Evolutionary conservation across 2,888 invertebrate genomes (phyloP), one percentile per base, ranked within the genome.

Genomic region (Folsomia candida): DNA sequence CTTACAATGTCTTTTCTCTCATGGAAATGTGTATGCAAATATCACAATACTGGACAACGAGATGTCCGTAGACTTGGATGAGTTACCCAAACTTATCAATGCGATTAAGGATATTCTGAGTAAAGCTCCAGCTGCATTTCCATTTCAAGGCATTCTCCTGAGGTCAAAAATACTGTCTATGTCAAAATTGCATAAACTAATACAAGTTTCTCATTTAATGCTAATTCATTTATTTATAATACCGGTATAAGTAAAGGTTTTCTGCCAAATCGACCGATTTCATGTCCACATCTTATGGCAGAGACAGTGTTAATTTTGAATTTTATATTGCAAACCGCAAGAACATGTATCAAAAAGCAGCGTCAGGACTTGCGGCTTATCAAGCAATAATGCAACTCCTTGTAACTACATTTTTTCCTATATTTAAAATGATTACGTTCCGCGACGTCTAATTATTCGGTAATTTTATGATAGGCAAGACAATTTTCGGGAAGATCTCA

Each of bases 401-500:
- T n/a, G 51, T 51, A 29, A 51, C 6, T 24, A 54, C 6, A 54
- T 14, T 54, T 4, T 54, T n/a, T n/a, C n/a, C n/a, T n/a, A n/a
- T n/a, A n/a, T n/a, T n/a, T n/a, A n/a, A n/a, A n/a, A n/a, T n/a
- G n/a, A n/a, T n/a, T n/a, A n/a, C n/a, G n/a, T n/a, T n/a, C n/a
- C n/a, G n/a, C n/a, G n/a, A n/a, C n/a, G n/a, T n/a, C n/a, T n/a
- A n/a, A 37, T 37, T 37, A 24, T 25, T 22, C 25, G 4, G 25
- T 24, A 61, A 61, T 60, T 20, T 9, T 27, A 22, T 63, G 29
- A 6, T 25, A 68, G 62, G 28, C 24, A 0, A 20, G 57, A 6
- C 37, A 59, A 27, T 68, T 64, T 29, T 18, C 24, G 18, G 73
- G 68, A 20, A 67, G 68, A 1, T 57, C 70, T 20, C 70, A 73